Conservation (phyloP, 2,113 vertebrate genomes). For the Pycnonotus jocosus region DNA sequence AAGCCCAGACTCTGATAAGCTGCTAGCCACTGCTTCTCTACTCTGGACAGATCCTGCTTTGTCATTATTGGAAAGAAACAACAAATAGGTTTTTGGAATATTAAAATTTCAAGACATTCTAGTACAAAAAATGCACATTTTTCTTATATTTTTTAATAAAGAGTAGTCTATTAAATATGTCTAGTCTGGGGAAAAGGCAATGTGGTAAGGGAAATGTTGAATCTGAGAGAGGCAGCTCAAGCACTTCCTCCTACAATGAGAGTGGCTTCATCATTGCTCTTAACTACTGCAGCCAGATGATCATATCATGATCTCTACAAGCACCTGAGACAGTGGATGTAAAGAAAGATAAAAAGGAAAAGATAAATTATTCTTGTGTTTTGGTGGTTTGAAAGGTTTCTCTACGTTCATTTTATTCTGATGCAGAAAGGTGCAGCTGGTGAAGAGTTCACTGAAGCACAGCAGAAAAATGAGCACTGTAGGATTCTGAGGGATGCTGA, state of each 20-base stretch:
- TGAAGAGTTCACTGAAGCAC: background rate
- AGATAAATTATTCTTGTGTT: background rate
- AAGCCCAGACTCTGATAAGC: too few relatives aligned
- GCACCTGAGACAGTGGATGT: background rate
- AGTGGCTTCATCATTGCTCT: background rate
- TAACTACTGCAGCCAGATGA: background rate
- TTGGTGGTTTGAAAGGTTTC: background rate
- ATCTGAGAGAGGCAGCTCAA: background rate
- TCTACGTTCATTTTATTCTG: background rate
- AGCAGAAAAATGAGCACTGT: background rate
- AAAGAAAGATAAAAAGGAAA: background rate
- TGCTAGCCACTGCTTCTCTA: background rate
- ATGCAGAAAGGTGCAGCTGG: background rate
- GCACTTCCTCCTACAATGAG: background rate
- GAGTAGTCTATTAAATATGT: background rate
- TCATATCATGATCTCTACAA: background rate
- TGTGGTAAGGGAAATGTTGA: background rate
- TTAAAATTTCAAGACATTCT: background rate
- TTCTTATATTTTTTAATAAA: background rate
- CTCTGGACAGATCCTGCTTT: background rate
- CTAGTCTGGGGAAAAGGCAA: background rate
- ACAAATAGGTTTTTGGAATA: background rate
- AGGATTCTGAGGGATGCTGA: background rate
- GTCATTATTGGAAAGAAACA: background rate
- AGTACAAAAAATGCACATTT: background rate